phyloP scores from a whole-genome alignment of 2,888 invertebrate species.

The Proisotoma minuta region DNA sequence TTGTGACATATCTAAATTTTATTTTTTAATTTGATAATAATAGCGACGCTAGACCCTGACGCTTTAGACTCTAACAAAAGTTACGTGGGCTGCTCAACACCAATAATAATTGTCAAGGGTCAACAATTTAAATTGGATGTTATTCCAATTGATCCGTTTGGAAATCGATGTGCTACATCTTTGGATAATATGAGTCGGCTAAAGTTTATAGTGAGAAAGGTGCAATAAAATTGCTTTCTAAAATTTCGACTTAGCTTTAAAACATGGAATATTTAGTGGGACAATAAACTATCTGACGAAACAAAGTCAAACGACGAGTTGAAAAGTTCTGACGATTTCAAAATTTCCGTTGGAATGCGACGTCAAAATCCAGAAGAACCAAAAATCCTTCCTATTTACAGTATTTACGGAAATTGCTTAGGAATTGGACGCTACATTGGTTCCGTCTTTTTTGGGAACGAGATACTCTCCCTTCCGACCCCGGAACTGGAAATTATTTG shows the following conservation, averaged over 20 bases:
- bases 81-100: slow-evolving; percentile 10
- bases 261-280: too few relatives aligned
- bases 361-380: neutral
- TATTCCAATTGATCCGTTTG: slow-evolving; percentile 19
- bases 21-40: too few relatives aligned
- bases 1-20: too few relatives aligned
- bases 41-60: slow-evolving; percentile 18
- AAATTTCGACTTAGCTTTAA: too few relatives aligned
- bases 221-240: too few relatives aligned
- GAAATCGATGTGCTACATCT: slow-evolving; percentile 16
- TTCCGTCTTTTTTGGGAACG: neutral
- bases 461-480: neutral
- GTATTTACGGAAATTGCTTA: neutral
- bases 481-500: neutral
- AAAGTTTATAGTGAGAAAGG: neutral
- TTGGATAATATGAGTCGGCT: neutral
- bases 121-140: slow-evolving; percentile 13
- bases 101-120: slow-evolving; percentile 17
- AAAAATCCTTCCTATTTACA: neutral
- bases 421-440: neutral
- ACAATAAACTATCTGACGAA: too few relatives aligned
- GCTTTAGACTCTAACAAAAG: slow-evolving; percentile 13
- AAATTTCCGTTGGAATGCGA: neutral
- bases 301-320: neutral
- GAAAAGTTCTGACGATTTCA: neutral